Base-by-base conservation (phyloP, 2,797 vertebrate genomes). In the Acanthiza pusilla region DNA sequence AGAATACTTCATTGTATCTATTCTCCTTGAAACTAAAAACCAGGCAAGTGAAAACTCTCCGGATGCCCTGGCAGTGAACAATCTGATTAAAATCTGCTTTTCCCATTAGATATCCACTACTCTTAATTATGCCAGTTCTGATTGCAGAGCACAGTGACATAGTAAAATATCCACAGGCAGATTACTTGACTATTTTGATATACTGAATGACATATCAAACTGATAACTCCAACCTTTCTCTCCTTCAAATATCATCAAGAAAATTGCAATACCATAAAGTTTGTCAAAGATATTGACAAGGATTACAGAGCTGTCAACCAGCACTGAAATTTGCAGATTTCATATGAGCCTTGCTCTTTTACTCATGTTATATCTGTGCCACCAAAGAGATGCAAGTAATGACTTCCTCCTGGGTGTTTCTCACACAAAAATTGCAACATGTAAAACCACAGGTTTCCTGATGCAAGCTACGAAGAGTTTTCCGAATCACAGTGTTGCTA, bases 31-130 rank as follows among this genome's bases (percentile, higher is more conserved):
- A 97, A 94, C 65, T 85, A 77, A 83, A 96, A 97, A 83, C 68
- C 30, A 92, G 70, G 63, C 42, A 94, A 96, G 57, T 71, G n/a
- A 97, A 97, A 97, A 93, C 58, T 89, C 76, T 93, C 77, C 92
- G 96, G 89, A 93, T 94, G 62, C 77, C 77, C 16, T 88, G 79
- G 70, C 73, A 95, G 55, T 91, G 96, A 95, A 95, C 67, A 95
- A 26, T 43, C 34, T 57, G 75, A 47, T 68, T 77, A 91, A 87
- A 95, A 84, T 93, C 91, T 97, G 88, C 40, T 97, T 97, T 97
- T 93, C 71, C 42, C 58, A 65, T 97, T 91, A 92, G 55, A 83
- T 32, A 85, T 34, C 10, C 17, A 42, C 51, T 89, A 22, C 21
- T 60, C 36, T 76, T 89, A 84, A 80, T 81, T 66, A 60, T 47